These are phyloP conservation scores for Vandiemenella viatica DNA, from an alignment of 2,888 invertebrate species.

Conservation along the genomic window DNA sequence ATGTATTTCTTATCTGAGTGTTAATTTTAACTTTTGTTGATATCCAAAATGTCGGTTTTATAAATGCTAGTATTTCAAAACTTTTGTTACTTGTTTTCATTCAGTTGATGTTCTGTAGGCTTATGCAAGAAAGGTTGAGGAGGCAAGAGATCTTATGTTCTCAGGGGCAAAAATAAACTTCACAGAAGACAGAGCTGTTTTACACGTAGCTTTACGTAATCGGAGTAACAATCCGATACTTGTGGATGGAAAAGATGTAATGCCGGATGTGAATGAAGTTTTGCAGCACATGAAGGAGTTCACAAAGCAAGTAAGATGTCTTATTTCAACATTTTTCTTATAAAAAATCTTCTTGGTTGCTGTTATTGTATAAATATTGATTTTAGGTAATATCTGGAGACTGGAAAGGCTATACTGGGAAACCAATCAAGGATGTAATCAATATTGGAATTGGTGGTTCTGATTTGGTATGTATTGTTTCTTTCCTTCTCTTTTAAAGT, in stretches of 20 bases:
- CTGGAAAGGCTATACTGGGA: conserved; percentile 71
- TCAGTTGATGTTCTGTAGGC: conserved; percentile 37
- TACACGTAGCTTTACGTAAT: conserved; percentile 89
- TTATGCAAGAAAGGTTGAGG: conserved; percentile 60
- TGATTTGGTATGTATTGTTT: conserved; percentile 52
- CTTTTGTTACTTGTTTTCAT: too few species aligned
- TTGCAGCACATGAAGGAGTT: conserved; percentile 91
- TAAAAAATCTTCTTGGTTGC: not conserved
- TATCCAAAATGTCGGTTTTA: too few species aligned
- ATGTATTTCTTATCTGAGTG: too few species aligned
- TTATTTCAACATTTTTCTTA: not conserved
- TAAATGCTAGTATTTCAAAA: too few species aligned
- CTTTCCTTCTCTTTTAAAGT: not conserved
- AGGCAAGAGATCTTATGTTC: conserved; percentile 83
- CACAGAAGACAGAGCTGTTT: conserved; percentile 89
- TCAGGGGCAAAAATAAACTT: conserved; percentile 90
- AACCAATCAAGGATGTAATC: conserved; percentile 89
- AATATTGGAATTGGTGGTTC: conserved; percentile 99
- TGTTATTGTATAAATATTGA: conserved; percentile 6
- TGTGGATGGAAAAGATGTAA: conserved; percentile 79
- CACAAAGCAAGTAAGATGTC: conserved; percentile 50
- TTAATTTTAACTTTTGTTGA: too few species aligned
- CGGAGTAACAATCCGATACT: conserved; percentile 59
- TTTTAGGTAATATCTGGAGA: conserved; percentile 33
- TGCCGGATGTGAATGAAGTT: conserved; percentile 82